These are phyloP conservation scores for Arge pagana DNA, from an alignment of 2,888 invertebrate species.

Conservation along the genomic window DNA sequence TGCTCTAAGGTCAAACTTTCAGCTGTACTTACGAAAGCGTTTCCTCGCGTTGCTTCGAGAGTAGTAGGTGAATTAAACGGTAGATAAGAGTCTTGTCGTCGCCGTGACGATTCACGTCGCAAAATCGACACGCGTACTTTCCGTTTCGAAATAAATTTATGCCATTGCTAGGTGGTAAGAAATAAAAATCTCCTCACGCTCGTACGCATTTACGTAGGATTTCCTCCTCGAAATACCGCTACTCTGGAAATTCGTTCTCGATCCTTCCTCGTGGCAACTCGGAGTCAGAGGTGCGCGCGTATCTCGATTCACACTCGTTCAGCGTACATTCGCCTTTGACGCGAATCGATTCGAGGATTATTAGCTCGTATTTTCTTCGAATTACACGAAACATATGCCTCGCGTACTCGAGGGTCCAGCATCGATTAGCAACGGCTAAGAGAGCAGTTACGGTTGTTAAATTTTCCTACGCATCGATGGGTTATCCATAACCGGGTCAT, in stretches of 20 bases:
- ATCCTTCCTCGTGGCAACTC: not conserved
- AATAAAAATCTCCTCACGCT: not conserved
- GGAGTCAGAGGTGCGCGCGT: not conserved
- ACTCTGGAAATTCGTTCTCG: not conserved
- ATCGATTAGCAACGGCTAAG: constrained; percentile 1
- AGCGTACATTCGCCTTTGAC: too few relatives aligned
- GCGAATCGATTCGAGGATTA: too few relatives aligned
- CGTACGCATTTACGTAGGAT: not conserved
- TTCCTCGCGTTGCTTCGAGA: constrained; percentile 2
- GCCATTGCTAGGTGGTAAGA: not conserved
- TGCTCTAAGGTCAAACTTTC: constrained; percentile 21
- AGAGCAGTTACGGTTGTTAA: constrained; percentile 7
- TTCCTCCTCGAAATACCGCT: not conserved
- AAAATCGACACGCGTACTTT: not conserved
- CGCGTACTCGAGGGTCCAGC: constrained; percentile 2
- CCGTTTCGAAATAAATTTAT: not conserved
- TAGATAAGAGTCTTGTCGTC: not conserved
- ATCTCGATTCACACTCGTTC: not conserved
- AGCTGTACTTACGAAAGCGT: constrained; percentile 16
- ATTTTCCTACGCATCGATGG: constrained; percentile 14
- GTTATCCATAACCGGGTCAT: constrained; percentile 8
- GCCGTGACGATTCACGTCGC: not conserved
- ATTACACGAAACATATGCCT: constrained; percentile 3
- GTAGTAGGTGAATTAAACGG: constrained; percentile 9
- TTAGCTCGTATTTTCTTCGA: too few relatives aligned